phyloP scores from a whole-genome alignment of 2,888 invertebrate species.

The Pseudolycoriella hygida region DNA sequence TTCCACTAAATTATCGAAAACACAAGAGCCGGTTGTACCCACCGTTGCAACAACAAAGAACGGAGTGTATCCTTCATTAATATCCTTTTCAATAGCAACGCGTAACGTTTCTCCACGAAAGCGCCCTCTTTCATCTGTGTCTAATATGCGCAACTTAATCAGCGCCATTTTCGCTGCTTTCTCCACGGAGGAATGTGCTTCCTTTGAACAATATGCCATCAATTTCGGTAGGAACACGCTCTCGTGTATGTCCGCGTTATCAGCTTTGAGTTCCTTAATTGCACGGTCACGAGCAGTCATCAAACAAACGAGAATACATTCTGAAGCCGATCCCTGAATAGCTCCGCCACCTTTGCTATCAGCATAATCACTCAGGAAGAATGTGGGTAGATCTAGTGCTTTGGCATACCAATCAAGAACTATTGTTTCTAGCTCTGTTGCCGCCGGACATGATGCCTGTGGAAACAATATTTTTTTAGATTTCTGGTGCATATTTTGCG shows the following conservation, averaged over 20 bases:
- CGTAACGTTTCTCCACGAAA: slow-evolving; percentile 43
- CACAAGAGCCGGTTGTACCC: slow-evolving; percentile 68
- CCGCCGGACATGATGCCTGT: slow-evolving; percentile 68
- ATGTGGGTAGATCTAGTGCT: slow-evolving; percentile 53
- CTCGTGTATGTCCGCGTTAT: slow-evolving; percentile 34
- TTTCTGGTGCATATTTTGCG: too few species aligned
- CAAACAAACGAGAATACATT: slow-evolving; percentile 61
- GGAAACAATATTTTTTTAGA: slow-evolving; percentile 13
- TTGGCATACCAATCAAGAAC: slow-evolving; percentile 69
- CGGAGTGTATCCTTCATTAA: slow-evolving; percentile 53
- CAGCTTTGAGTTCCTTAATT: slow-evolving; percentile 45
- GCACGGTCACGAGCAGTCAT: slow-evolving; percentile 56
- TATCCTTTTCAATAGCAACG: slow-evolving; percentile 51
- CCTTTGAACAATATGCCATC: slow-evolving; percentile 56
- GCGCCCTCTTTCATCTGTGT: slow-evolving; percentile 48
- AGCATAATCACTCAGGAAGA: slow-evolving; percentile 34
- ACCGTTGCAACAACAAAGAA: slow-evolving; percentile 70
- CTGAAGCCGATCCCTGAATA: slow-evolving; percentile 68
- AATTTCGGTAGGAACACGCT: slow-evolving; percentile 56
- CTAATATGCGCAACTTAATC: slow-evolving; percentile 50
- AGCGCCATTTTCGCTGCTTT: slow-evolving; percentile 64
- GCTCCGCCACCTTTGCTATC: slow-evolving; percentile 54
- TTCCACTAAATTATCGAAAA: slow-evolving; percentile 66
- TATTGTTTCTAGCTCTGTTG: slow-evolving; percentile 70
- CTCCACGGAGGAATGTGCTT: slow-evolving; percentile 60